Percentiles rank a stretch among this genome's conserved stretches.
Evolutionary conservation across 2,888 invertebrate genomes (phyloP).

Genomic region (Iselma pallidipennis): DNA sequence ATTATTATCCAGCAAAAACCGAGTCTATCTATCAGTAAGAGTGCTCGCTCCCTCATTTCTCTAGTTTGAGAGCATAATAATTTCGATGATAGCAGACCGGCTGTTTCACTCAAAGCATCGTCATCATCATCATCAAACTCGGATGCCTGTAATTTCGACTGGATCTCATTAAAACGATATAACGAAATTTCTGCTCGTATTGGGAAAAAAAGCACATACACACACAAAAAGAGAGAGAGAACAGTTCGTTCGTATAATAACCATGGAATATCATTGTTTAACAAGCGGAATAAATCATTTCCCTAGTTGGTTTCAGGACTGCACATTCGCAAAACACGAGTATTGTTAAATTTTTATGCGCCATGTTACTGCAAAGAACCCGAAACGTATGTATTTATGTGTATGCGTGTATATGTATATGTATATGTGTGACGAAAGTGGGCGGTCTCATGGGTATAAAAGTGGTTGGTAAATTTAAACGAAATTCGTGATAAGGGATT

Average conservation of each 20-base stretch:
- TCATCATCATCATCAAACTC: no score
- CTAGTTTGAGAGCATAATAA: not conserved
- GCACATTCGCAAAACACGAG: not conserved
- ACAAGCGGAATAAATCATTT: slow-evolving; percentile 11
- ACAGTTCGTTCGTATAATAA: slow-evolving; percentile 5
- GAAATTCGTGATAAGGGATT: slow-evolving; percentile 21
- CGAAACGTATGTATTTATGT: not conserved
- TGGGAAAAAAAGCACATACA: not conserved
- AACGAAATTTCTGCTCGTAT: not conserved
- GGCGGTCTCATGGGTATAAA: slow-evolving; percentile 19
- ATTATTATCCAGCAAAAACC: not conserved
- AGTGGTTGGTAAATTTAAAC: slow-evolving; percentile 23
- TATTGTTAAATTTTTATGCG: slow-evolving; percentile 21
- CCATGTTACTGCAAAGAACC: slow-evolving; percentile 14
- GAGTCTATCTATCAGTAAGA: no score
- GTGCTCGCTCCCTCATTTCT: not conserved
- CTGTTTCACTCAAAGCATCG: not conserved
- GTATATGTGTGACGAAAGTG: slow-evolving; percentile 20
- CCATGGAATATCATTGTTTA: slow-evolving; percentile 6
- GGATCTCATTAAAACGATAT: not conserved
- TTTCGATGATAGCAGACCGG: not conserved
- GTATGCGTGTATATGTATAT: not conserved
- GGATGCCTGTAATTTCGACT: not conserved
- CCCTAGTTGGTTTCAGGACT: not conserved
- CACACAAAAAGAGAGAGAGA: not conserved